Evolutionary conservation across 2,888 invertebrate genomes (phyloP), one percentile per base, ranked within the genome.

Genomic region (Campaea margaritaria): DNA sequence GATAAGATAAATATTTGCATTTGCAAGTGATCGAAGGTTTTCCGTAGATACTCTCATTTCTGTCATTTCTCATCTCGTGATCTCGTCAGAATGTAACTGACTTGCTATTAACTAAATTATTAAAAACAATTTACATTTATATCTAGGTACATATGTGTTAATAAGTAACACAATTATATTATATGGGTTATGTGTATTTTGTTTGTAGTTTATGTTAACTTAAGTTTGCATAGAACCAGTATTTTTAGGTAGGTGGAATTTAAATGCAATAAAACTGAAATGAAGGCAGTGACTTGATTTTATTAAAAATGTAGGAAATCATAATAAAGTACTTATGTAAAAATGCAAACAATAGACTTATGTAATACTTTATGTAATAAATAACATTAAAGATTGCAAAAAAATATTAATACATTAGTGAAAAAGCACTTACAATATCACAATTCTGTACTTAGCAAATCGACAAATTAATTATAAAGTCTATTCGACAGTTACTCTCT

Each of bases 341-440:
- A 53, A 51, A 60, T 60, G 77, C 74, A 75, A 81, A 77, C 68
- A 69, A 74, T 76, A 71, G 65, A 72, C 70, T 72, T 65, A 72
- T 60, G 57, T 69, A 68, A 64, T 62, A 59, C 46, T 64, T 65
- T 69, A 70, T 67, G 64, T 70, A 77, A 78, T 73, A 75, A 73
- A 74, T 73, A 65, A 72, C 68, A 72, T 68, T 68, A 70, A 31
- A 64, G 58, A 76, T 79, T 70, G 67, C 72, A 76, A 67, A 75
- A 67, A 75, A 52, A 21, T 64, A 73, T 75, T 76, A 77, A 73
- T 75, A 46, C 47, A 59, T 76, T 75, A 56, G 55, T 51, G 47
- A 56, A 61, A 58, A 86, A 86, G 80, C 81, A 82, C 79, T 77
- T 79, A 79, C 53, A 72, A 74, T 87, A 90, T 89, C 89, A 90